Evolutionary conservation across 2,888 invertebrate genomes (phyloP).

Genomic region (Athalia circularis): DNA sequence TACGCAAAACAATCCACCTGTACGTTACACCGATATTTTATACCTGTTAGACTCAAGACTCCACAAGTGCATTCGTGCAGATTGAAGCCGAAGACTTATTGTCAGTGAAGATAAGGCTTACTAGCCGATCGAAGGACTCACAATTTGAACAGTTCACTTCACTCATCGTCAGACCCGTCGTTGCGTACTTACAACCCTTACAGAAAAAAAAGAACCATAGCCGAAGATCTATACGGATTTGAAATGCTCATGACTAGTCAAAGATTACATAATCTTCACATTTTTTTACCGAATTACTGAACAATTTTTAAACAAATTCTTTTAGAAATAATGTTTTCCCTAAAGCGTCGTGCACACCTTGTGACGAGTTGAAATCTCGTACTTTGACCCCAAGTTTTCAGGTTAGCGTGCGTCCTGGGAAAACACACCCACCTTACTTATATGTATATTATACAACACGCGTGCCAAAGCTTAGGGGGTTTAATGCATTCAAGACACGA

Average conservation of each 20-base stretch:
- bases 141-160: not conserved
- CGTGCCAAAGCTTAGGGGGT: conserved; percentile 19
- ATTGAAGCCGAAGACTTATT: not conserved
- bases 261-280: too few species aligned
- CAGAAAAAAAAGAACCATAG: too few species aligned
- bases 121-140: not conserved
- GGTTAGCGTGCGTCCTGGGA: conserved; percentile 31
- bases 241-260: too few species aligned
- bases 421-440: conserved; percentile 31
- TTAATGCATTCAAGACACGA: conserved; percentile 40
- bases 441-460: conserved; percentile 6
- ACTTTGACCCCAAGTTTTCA: conserved; percentile 18
- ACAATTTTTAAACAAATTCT: too few species aligned
- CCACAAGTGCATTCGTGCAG: too few species aligned
- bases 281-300: too few species aligned
- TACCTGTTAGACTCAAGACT: too few species aligned
- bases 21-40: not conserved
- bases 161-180: conserved; percentile 29
- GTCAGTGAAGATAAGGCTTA: too few species aligned
- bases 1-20: not conserved
- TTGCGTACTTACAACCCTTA: not conserved
- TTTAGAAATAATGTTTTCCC: not conserved
- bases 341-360: conserved; percentile 8
- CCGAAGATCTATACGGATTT: too few species aligned
- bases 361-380: not conserved